A percentile compares a stretch with the other conserved stretches of the same genome.
These are phyloP conservation scores for Hemibagrus guttatus DNA, from an alignment of 2,797 vertebrate species.

Conservation along the genomic window DNA sequence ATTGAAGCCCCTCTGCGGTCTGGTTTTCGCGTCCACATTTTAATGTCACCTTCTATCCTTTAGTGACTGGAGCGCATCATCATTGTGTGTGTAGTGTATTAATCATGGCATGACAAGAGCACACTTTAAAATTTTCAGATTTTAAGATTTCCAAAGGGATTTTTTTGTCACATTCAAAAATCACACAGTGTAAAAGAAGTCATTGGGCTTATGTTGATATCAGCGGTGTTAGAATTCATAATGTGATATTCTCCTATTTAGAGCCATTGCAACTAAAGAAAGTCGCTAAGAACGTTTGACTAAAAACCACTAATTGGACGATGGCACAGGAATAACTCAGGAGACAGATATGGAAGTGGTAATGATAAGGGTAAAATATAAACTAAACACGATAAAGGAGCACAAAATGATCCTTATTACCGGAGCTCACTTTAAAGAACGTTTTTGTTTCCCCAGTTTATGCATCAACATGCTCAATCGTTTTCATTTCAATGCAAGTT, in stretches of 20 bases:
- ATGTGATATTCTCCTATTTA: not conserved
- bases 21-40: conserved; percentile 10
- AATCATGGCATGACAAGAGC: not conserved
- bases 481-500: no score
- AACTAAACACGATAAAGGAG: not conserved
- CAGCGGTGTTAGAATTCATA: not conserved
- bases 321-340: not conserved
- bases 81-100: not conserved
- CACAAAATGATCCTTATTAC: not conserved
- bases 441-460: not conserved
- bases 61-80: not conserved
- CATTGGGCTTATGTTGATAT: not conserved
- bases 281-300: not conserved
- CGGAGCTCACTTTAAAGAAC: not conserved
- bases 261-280: not conserved
- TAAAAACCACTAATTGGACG: not conserved
- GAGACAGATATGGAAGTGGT: not conserved
- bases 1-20: not conserved
- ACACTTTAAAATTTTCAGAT: not conserved
- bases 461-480: not conserved
- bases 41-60: conserved; percentile 6
- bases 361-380: not conserved
- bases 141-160: not conserved
- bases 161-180: not conserved
- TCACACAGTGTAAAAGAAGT: not conserved